Percentiles rank a stretch among this genome's conserved stretches.
phyloP scores from a whole-genome alignment of 2,113 vertebrate species.

The Mormoops blainvillei region DNA sequence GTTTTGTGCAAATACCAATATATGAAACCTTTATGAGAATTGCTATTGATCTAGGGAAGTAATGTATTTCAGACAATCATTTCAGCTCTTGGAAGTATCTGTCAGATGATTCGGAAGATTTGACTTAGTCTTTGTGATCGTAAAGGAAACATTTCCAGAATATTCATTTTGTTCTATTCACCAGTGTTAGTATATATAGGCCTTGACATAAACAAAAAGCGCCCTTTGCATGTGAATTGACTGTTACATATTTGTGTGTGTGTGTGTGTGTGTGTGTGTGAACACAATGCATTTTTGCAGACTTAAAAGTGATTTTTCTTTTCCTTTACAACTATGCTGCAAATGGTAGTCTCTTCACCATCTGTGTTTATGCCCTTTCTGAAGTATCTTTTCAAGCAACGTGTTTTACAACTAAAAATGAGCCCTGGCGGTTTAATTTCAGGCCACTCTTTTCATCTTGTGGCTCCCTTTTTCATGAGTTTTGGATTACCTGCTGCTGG shows the following conservation, averaged over 20 bases:
- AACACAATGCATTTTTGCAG: constrained; percentile 42
- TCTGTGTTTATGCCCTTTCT: constrained; percentile 40
- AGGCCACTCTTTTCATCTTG: background rate
- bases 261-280: background rate
- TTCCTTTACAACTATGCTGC: background rate
- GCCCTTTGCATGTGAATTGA: background rate
- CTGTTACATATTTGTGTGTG: background rate
- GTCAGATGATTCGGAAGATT: background rate
- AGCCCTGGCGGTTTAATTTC: constrained; percentile 11
- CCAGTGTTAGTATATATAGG: background rate
- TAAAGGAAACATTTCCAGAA: background rate
- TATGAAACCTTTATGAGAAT: constrained; percentile 29
- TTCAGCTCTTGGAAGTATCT: constrained; percentile 31
- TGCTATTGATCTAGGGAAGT: constrained; percentile 31
- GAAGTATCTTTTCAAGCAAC: constrained; percentile 40
- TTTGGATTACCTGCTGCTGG: background rate
- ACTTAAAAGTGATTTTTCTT: background rate
- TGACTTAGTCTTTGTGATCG: background rate
- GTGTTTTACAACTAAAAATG: constrained; percentile 37
- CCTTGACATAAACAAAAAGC: background rate
- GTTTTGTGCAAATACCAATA: background rate
- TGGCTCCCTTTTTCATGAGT: constrained; percentile 11
- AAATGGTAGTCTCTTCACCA: constrained; percentile 22
- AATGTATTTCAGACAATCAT: constrained; percentile 19
- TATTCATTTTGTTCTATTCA: background rate